Evolutionary conservation across 1,140 invertebrate genomes (phyloP).

Genomic region (Odontomachus brunneus): DNA sequence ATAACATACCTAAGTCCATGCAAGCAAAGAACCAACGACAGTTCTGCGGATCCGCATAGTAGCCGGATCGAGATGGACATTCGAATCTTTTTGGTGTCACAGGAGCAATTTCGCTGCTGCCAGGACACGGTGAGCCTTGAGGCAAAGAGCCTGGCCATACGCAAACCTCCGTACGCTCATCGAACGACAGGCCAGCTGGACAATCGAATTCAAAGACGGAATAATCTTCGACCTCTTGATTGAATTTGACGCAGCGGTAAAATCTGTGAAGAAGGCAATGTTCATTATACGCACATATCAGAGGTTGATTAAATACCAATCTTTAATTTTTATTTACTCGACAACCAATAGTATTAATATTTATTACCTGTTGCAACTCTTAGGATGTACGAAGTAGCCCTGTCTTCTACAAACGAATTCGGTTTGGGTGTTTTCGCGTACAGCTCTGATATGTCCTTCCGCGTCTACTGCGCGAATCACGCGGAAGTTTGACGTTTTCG

Average conservation of each 20-base stretch:
- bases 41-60: conserved; percentile 93
- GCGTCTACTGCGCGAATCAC: conserved; percentile 91
- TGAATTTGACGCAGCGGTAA: conserved; percentile 93
- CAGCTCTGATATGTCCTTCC: conserved; percentile 89
- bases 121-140: conserved; percentile 90
- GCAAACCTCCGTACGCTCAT: conserved; percentile 92
- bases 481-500: conserved; percentile 90
- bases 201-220: conserved; percentile 94
- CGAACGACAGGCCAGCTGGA: conserved; percentile 92
- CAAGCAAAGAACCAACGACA: conserved; percentile 95
- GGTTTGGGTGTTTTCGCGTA: conserved; percentile 90
- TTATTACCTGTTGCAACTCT: conserved; percentile 88
- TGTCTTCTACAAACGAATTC: conserved; percentile 91
- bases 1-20: conserved; percentile 88
- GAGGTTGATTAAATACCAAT: background rate
- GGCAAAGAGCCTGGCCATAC: conserved; percentile 92
- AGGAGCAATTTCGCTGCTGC: conserved; percentile 91
- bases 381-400: conserved; percentile 93
- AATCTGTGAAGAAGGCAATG: conserved; percentile 85
- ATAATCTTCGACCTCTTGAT: conserved; percentile 90
- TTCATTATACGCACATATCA: background rate
- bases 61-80: conserved; percentile 88
- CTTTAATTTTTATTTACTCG: background rate
- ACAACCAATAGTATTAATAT: background rate
- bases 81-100: conserved; percentile 88